Evolutionary conservation across 1,140 invertebrate genomes (phyloP), one percentile per base, ranked within the genome.

Genomic region (Ladona fulva): DNA sequence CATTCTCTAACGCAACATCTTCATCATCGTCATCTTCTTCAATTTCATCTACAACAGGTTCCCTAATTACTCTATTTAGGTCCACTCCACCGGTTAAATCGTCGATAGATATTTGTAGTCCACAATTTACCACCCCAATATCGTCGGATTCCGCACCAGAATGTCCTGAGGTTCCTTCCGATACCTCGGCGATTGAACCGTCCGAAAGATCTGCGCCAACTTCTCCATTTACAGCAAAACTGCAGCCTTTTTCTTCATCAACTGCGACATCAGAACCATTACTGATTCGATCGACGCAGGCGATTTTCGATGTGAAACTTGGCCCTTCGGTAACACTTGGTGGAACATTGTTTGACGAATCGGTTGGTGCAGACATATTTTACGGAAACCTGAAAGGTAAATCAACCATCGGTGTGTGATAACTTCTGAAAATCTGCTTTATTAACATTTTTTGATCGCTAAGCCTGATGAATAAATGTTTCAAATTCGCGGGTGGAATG

Each of bases 1-100:
- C 78, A 78, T 80, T 78, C 74, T 84, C 82, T 77, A 82, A 77
- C 25, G 75, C 74, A 3, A 75, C 52, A 22, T 66, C 52, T 16
- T 66, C 52, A 22, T 66, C 52, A 19, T 66, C 52, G 19, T 52
- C 44, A 52, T 11, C 10, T 6, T 66, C 52, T 22, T 66, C 52
- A 66, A 16, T 22, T 66, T 66, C 52, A 37, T 8, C 29, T 5
- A 37, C 29, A 37, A 5, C 29, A 19, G 52, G 52, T 12, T 12
- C 52, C n/a, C n/a, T 22, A 19, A 66, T 12, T 66, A 16, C n/a
- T 66, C 52, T 22, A 66, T 5, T 22, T 66, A 66, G n/a, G 52
- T 66, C 52, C 52, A 66, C 52, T 66, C n/a, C n/a, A 12, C 14
- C 52, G 5, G 52, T 66, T 12, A 66, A 66, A 66, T 22, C 52